Evolutionary conservation across 2,113 vertebrate species (phyloP).

Genomic region (Lophotis ruficrista): DNA sequence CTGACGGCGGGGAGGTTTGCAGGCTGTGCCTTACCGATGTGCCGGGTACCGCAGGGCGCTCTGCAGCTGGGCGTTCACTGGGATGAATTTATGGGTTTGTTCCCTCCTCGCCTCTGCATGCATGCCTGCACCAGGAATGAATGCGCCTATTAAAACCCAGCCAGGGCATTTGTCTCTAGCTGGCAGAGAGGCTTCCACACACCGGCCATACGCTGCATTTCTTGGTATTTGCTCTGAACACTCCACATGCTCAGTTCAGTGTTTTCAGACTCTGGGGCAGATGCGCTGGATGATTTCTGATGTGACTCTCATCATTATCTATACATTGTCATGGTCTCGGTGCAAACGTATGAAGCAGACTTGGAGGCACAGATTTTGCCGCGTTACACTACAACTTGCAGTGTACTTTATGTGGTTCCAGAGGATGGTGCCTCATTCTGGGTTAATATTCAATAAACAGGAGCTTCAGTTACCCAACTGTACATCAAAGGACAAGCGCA

Average conservation of each 20-base stretch:
- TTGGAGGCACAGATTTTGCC: background rate
- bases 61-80: rapidly evolving
- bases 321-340: background rate
- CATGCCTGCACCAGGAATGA: background rate
- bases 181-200: background rate
- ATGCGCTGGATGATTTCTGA: background rate
- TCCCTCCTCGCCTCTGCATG: rapidly evolving
- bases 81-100: background rate
- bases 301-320: background rate
- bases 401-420: background rate
- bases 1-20: rapidly evolving
- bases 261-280: background rate
- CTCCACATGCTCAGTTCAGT: rapidly evolving
- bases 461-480: background rate
- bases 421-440: background rate
- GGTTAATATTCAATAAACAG: background rate
- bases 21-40: background rate
- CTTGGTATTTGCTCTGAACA: background rate
- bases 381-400: rapidly evolving
- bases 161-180: background rate
- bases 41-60: background rate
- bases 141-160: background rate
- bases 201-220: rapidly evolving
- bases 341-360: background rate
- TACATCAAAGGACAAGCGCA: background rate